These are phyloP conservation scores for Lasioglossum leucozonium DNA, from an alignment of 2,888 invertebrate species.

Conservation along the genomic window DNA sequence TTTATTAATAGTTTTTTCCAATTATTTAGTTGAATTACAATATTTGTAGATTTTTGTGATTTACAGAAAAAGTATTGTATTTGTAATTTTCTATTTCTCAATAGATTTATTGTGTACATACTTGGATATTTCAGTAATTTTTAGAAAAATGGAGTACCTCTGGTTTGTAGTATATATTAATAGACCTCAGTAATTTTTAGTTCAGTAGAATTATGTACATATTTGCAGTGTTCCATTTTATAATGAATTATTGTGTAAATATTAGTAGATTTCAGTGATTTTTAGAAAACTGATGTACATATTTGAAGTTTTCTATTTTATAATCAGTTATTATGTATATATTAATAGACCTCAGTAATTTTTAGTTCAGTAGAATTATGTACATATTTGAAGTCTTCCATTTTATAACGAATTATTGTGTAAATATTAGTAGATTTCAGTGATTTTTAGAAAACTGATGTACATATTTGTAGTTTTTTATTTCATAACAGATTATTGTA, in stretches of 20 bases:
- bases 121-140: neutral
- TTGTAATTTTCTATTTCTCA: neutral
- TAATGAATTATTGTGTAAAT: neutral
- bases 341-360: neutral
- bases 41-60: neutral
- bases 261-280: neutral
- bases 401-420: neutral
- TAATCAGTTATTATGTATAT: neutral
- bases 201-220: neutral
- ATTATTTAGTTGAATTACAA: neutral
- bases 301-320: neutral
- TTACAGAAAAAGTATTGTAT: neutral
- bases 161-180: neutral
- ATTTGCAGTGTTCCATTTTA: neutral
- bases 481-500: neutral
- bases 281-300: neutral
- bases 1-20: too few species aligned
- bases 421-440: neutral
- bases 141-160: neutral
- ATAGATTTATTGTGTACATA: neutral
- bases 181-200: neutral
- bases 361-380: neutral
- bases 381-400: neutral
- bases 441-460: neutral
- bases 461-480: neutral